Evolutionary conservation across 1,140 invertebrate species (phyloP).

Genomic region (Apis dorsata): DNA sequence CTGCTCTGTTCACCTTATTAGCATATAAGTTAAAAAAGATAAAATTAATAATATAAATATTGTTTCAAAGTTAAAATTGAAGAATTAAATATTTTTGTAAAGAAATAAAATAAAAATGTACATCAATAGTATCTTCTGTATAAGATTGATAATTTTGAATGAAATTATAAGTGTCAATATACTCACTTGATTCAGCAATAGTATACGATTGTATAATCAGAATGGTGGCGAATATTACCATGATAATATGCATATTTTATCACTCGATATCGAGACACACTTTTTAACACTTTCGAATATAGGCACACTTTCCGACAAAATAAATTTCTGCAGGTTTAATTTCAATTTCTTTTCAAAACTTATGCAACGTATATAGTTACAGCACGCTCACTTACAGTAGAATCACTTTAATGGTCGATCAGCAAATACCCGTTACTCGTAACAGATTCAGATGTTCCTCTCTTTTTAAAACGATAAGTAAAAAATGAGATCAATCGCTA

Average conservation of each 20-base stretch:
- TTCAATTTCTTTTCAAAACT: slow-evolving; percentile 44
- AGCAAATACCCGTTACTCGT: slow-evolving; percentile 55
- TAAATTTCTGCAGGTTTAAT: slow-evolving; percentile 9
- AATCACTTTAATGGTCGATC: slow-evolving; percentile 33
- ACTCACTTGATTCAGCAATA: slow-evolving; percentile 45
- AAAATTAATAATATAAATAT: neutral
- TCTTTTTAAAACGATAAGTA: slow-evolving; percentile 28
- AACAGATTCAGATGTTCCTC: slow-evolving; percentile 57
- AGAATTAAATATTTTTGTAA: too few species aligned
- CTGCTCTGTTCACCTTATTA: neutral
- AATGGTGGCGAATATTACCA: neutral
- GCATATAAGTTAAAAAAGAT: neutral
- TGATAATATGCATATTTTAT: slow-evolving; percentile 33
- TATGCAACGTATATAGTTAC: slow-evolving; percentile 23
- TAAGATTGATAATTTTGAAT: too few species aligned
- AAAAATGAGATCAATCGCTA: neutral
- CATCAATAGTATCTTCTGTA: too few species aligned
- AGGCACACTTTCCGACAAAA: slow-evolving; percentile 17
- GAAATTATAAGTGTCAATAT: too few species aligned
- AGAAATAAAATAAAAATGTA: too few species aligned
- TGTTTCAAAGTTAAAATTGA: too few species aligned
- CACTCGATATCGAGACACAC: neutral
- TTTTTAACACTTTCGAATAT: neutral
- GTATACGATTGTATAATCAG: neutral
- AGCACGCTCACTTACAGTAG: slow-evolving; percentile 10